Evolutionary conservation across 2,113 vertebrate genomes (phyloP).

Genomic region (Prionailurus bengalensis): DNA sequence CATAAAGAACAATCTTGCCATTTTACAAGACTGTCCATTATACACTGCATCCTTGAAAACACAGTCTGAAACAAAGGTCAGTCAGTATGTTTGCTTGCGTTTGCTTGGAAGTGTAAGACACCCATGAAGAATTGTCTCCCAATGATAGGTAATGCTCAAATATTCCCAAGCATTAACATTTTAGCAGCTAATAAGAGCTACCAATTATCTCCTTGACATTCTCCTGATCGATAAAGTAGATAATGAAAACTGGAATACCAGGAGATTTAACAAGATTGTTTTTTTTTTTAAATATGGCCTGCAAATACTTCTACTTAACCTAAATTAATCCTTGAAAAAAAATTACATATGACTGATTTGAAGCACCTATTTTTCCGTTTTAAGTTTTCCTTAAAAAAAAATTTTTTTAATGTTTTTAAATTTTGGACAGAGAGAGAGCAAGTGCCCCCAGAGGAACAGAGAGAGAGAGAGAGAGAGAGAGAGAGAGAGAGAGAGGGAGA

Average conservation of each 20-base stretch:
- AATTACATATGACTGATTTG: neutral
- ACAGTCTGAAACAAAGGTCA: neutral
- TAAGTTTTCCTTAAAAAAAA: neutral
- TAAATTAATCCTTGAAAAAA: slow-evolving; percentile 19
- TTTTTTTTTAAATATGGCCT: slow-evolving; percentile 33
- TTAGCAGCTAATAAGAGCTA: neutral
- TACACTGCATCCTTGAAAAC: neutral
- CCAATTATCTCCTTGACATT: neutral
- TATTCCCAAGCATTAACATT: neutral
- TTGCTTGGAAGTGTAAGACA: neutral
- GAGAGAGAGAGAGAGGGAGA: no score
- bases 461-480: no score
- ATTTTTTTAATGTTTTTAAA: no score
- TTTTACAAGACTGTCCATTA: neutral
- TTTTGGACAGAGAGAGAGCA: no score
- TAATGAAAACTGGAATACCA: neutral
- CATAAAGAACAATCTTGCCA: rapidly evolving
- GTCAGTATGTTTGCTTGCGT: neutral
- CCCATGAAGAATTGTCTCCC: neutral
- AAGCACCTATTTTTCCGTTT: slow-evolving; percentile 31
- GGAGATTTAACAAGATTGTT: neutral
- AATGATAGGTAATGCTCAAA: neutral
- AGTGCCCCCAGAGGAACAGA: no score
- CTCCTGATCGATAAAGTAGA: neutral
- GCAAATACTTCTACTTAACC: neutral